Base-by-base conservation (phyloP, 2,797 vertebrate species). In the Mormyrus proboscirostris region DNA sequence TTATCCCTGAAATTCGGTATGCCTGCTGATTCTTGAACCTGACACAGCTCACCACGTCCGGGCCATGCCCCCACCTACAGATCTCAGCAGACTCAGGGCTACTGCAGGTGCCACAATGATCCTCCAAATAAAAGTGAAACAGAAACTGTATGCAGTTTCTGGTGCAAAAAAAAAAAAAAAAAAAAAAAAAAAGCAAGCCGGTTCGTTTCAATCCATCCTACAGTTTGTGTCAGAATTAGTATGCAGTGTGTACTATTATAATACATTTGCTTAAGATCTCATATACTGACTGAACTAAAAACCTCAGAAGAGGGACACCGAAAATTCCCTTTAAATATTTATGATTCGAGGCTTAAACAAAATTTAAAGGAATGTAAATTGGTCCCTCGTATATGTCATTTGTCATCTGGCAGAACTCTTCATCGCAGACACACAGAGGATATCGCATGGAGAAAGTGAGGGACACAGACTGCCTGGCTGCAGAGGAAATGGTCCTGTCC, bases 311-410 rank as follows among this genome's bases (percentile, higher is more conserved):
- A 44, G 73, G 2, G 49, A 12, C 9, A 29, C 12, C 0, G 22
- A 55, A 50, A 25, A 50, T 51, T 12, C 83, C 49, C 22, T 86
- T 53, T 29, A 53, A 86, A 86, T 86, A 86, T 86, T 86, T 86
- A 86, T 86, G 49, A 51, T 86, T 86, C 25, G 7, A 86, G 2
- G 22, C 29, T 86, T n/a, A 7, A 51, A 53, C 49, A 51, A 86
- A 86, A 86, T 79, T 44, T 47, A n/a, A 47, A 79, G 41, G 73
- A 79, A 79, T 79, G 38, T 79, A 79, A 79, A 79, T n/a, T 79
- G 38, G 73, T 79, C 38, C 73, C 73, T 16, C 19, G 38, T 47
- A n/a, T 79, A 79, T 79, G 73, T 79, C 25, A 38, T 55, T 19
- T 57, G 22, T 55, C 16, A 29, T 16, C 25, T 55, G 29, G 53